A percentile compares a stretch with the other conserved stretches of the same genome.
Evolutionary conservation across 2,113 vertebrate species (phyloP).

Genomic region (Chionodraco myersi): DNA sequence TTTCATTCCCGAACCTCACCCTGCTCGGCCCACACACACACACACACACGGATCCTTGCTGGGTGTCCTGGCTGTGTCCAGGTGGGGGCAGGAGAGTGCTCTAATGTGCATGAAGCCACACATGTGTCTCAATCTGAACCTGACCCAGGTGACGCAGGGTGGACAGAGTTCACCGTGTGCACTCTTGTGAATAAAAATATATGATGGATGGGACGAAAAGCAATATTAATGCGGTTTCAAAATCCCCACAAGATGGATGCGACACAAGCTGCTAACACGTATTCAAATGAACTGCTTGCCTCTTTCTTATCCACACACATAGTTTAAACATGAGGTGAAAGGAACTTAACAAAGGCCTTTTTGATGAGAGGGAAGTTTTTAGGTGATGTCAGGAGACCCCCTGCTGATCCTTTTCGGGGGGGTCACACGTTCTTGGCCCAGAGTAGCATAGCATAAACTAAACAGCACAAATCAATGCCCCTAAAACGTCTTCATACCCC

Average conservation of each 20-base stretch:
- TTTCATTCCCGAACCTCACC: conserved; percentile 14
- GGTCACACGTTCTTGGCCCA: conserved; percentile 15
- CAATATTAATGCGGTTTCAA: neutral
- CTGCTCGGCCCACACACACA: neutral
- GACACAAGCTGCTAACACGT: too few relatives aligned
- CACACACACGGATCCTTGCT: neutral
- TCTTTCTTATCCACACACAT: conserved; percentile 3
- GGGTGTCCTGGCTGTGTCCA: conserved; percentile 67
- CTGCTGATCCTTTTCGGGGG: neutral
- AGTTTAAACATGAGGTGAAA: conserved; percentile 27
- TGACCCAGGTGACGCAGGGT: conserved; percentile 39
- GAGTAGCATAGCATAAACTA: conserved; percentile 22
- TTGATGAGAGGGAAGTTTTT: conserved; percentile 21
- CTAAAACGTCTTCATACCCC: conserved; percentile 23
- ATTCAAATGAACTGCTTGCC: neutral
- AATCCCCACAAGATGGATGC: neutral
- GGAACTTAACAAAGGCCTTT: conserved; percentile 13
- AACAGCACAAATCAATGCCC: conserved; percentile 21
- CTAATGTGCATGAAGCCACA: conserved; percentile 51
- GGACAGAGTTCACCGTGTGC: conserved; percentile 57
- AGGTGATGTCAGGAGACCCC: conserved; percentile 29
- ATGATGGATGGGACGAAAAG: conserved; percentile 10
- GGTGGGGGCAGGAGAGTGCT: conserved; percentile 78
- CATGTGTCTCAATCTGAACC: conserved; percentile 57
- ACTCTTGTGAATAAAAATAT: conserved; percentile 18